A percentile compares a stretch with the other conserved stretches of the same genome.
phyloP scores from a whole-genome alignment of 2,797 vertebrate genomes.

The Sebastes trivittatus region DNA sequence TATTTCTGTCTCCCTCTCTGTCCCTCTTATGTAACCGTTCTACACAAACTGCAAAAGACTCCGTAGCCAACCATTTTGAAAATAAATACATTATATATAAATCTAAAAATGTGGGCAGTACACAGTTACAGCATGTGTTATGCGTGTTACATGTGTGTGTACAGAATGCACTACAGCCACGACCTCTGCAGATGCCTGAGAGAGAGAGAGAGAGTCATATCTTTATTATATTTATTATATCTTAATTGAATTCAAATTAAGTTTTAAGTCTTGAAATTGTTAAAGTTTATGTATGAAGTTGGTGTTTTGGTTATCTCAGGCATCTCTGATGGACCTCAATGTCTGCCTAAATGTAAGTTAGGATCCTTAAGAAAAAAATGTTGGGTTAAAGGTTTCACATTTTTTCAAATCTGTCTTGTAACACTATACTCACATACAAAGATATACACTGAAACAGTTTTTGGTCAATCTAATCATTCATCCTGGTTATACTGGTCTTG shows the following conservation, averaged over 20 bases:
- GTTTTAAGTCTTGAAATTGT: not conserved
- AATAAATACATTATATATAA: constrained; percentile 13
- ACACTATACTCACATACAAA: not conserved
- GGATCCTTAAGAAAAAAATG: not conserved
- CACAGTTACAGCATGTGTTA: not conserved
- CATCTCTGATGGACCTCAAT: not conserved
- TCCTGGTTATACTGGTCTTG: not conserved
- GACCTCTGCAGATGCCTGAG: not conserved
- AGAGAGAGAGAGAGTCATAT: not conserved
- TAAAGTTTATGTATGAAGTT: not conserved
- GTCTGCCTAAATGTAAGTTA: not conserved
- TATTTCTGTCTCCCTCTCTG: constrained; percentile 45
- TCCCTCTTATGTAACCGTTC: constrained; percentile 65
- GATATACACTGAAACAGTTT: not conserved
- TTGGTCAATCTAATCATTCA: not conserved
- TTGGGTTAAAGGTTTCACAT: not conserved
- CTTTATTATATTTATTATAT: not conserved
- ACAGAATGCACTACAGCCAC: not conserved
- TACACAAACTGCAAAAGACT: constrained; percentile 22
- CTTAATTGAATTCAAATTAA: not conserved
- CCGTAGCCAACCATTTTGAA: constrained; percentile 10
- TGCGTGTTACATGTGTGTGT: constrained; percentile 13
- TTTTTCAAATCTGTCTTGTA: not conserved
- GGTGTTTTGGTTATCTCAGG: not conserved
- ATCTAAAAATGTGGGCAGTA: not conserved